A percentile compares a stretch with the other conserved stretches of the same genome.
phyloP scores from a whole-genome alignment of 2,888 invertebrate genomes.

The Limnephilus marmoratus region DNA sequence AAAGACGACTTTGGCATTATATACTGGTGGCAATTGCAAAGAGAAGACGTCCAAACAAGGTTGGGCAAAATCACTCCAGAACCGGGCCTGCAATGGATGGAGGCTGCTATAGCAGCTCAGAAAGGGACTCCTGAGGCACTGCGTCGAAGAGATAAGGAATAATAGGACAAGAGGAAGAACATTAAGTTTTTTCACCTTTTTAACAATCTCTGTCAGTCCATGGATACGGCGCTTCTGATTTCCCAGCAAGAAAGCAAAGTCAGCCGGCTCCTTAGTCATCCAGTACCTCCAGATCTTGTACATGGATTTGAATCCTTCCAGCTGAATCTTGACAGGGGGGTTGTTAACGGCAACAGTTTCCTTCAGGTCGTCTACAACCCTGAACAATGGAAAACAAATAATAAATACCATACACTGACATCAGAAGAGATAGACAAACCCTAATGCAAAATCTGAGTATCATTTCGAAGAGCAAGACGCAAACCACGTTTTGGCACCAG shows the following conservation, averaged over 20 bases:
- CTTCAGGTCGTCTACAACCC: slow-evolving; percentile 72
- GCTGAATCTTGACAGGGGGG: slow-evolving; percentile 67
- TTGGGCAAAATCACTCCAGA: too few species aligned
- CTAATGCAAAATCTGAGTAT: too few species aligned
- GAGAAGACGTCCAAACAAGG: too few species aligned
- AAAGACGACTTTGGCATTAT: not conserved
- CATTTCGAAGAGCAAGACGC: too few species aligned
- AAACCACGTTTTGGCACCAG: too few species aligned
- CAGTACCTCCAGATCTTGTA: slow-evolving; percentile 85
- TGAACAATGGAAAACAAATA: slow-evolving; percentile 66
- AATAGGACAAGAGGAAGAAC: not conserved
- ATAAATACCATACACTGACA: not conserved
- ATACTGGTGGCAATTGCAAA: too few species aligned
- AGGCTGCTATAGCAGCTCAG: too few species aligned
- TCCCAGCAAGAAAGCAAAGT: slow-evolving; percentile 81
- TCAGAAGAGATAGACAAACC: too few species aligned
- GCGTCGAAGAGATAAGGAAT: not conserved
- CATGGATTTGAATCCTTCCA: slow-evolving; percentile 76
- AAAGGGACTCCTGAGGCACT: too few species aligned
- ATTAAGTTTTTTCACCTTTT: slow-evolving; percentile 72
- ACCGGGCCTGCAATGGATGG: too few species aligned
- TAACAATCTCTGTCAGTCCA: slow-evolving; percentile 77
- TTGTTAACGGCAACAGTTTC: slow-evolving; percentile 67
- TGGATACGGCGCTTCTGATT: slow-evolving; percentile 78
- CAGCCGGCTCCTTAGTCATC: slow-evolving; percentile 83